Conservation (phyloP, 2,113 vertebrate genomes). For the Coryphaenoides rupestris region DNA sequence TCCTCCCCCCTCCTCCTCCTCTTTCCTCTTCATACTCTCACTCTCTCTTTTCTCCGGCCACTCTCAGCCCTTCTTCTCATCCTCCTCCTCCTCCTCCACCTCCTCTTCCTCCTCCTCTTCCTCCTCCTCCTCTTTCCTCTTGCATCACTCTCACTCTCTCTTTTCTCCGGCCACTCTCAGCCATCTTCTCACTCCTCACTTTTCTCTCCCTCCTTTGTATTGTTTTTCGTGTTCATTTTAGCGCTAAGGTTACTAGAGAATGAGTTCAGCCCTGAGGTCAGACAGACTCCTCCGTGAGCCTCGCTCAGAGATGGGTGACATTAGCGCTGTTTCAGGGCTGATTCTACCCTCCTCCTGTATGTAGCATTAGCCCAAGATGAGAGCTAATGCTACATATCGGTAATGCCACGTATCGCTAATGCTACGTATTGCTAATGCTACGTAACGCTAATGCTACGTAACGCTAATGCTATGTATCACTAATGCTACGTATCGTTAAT, state of each 20-base stretch:
- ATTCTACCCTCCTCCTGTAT: no score
- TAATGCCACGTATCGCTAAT: no score
- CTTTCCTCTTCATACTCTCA: neutral
- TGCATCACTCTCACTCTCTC: conserved; percentile 1
- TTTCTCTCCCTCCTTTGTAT: neutral
- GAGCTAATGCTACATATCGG: no score
- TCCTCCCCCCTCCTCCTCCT: neutral
- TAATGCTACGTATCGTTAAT: no score
- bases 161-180: no score
- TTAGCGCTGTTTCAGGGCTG: neutral
- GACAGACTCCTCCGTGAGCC: neutral
- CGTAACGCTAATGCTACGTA: no score
- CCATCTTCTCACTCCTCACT: neutral
- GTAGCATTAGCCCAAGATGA: no score
- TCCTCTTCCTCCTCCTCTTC: conserved; percentile 1
- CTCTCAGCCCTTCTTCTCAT: no score
- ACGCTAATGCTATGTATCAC: no score
- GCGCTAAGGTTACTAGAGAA: neutral
- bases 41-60: no score
- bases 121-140: neutral
- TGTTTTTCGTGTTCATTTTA: neutral
- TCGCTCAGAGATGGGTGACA: neutral
- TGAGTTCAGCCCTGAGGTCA: neutral
- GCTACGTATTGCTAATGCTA: no score
- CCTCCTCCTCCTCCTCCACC: neutral